These are phyloP conservation scores for Genyomyrus donnyi DNA, from an alignment of 2,113 vertebrate genomes.

Conservation along the genomic window DNA sequence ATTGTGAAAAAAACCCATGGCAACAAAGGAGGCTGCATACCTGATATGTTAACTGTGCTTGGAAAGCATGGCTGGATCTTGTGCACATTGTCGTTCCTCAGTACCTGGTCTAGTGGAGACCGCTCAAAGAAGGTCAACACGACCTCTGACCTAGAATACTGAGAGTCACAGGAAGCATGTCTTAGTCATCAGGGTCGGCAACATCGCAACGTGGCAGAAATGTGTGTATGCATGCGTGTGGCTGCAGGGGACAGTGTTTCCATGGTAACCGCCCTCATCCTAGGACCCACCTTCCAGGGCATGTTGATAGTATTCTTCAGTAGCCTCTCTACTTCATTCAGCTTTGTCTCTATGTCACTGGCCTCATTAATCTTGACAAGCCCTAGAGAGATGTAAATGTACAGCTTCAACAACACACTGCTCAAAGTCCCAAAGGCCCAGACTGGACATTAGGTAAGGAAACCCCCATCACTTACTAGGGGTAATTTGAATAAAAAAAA, in stretches of 20 bases:
- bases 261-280: background rate
- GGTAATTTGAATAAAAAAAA: background rate
- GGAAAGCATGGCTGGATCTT: conserved; percentile 91
- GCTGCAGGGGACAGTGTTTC: background rate
- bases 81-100: conserved; percentile 88
- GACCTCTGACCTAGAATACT: conserved; percentile 95
- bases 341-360: conserved; percentile 81
- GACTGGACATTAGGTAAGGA: background rate
- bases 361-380: conserved; percentile 89
- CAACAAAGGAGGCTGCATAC: conserved; percentile 43
- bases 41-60: conserved; percentile 89
- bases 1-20: background rate
- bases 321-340: conserved; percentile 89
- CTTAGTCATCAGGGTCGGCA: background rate
- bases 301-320: conserved; percentile 84
- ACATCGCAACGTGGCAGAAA: background rate
- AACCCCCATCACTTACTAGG: background rate
- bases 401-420: background rate
- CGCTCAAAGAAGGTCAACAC: conserved; percentile 96
- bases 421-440: background rate
- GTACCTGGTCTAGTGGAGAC: conserved; percentile 88
- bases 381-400: conserved; percentile 57
- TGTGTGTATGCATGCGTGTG: background rate
- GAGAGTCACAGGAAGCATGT: conserved; percentile 21
- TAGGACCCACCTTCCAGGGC: conserved; percentile 77